These are phyloP conservation scores for Thymelicus acteon DNA, from an alignment of 2,888 invertebrate species.

Conservation along the genomic window DNA sequence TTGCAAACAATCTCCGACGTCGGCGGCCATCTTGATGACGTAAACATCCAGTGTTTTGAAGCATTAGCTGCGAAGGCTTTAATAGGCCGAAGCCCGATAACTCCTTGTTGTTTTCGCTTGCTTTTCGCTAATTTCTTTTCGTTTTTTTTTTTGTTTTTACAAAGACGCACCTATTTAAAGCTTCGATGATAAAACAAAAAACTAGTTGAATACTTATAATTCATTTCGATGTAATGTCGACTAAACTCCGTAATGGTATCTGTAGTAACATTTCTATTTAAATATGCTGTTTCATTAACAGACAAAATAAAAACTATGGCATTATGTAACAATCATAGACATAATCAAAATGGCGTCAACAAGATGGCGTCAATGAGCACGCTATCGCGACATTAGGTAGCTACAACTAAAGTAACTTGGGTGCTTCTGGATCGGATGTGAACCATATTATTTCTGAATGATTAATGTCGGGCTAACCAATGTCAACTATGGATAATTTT, in stretches of 20 bases:
- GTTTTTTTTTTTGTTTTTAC: neutral
- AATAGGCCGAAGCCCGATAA: neutral
- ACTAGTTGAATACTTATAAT: no score
- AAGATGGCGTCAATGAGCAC: slow-evolving; percentile 1
- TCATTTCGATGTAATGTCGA: no score
- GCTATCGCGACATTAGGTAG: slow-evolving; percentile 5
- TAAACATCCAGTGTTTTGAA: slow-evolving; percentile 4
- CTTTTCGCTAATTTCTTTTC: neutral
- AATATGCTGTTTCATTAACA: no score
- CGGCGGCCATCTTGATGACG: slow-evolving; percentile 1
- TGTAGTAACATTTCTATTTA: no score
- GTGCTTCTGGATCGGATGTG: neutral
- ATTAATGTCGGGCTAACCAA: neutral
- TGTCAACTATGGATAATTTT: neutral
- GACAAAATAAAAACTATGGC: no score
- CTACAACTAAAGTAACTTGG: neutral
- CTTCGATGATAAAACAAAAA: no score
- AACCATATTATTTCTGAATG: slow-evolving; percentile 4
- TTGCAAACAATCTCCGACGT: neutral
- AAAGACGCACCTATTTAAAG: neutral
- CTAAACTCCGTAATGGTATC: no score
- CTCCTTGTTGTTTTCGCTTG: neutral
- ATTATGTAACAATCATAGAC: neutral
- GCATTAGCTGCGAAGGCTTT: neutral
- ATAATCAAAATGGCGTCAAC: slow-evolving; percentile 7